Percentiles rank a stretch among this genome's conserved stretches.
Conservation (phyloP, 2,797 vertebrate genomes). For the Centroberyx gerrardi region DNA sequence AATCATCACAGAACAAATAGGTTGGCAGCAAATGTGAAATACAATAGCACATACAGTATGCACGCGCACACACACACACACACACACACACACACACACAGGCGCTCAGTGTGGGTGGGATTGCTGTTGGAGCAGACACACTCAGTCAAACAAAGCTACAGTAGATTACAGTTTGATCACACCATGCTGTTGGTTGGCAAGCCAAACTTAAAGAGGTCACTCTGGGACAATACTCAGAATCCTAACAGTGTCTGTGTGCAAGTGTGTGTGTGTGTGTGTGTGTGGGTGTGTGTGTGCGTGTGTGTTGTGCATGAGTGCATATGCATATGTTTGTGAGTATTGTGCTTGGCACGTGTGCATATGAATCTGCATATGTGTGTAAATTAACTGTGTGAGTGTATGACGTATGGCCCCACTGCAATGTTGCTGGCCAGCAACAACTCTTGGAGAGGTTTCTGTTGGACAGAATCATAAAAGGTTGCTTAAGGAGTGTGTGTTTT, state of each 20-base stretch:
- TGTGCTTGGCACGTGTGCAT: too few species aligned
- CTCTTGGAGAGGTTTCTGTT: too few species aligned
- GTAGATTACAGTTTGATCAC: conserved; percentile 62
- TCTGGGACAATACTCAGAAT: conserved; percentile 43
- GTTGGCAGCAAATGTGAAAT: conserved; percentile 52
- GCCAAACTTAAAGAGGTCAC: conserved; percentile 41
- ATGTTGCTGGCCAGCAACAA: too few species aligned
- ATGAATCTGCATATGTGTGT: too few species aligned
- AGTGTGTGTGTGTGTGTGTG: neutral
- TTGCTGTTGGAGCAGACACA: conserved; percentile 50
- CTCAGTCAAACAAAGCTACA: conserved; percentile 55
- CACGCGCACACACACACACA: conserved; percentile 16
- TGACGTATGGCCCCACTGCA: too few species aligned
- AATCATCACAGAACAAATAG: conserved; percentile 42
- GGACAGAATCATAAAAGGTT: too few species aligned
- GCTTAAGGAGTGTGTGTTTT: too few species aligned
- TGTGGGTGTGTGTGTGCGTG: neutral
- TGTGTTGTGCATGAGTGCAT: neutral
- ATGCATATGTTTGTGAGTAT: neutral
- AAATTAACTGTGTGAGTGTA: too few species aligned
- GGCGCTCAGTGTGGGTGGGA: conserved; percentile 61
- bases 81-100: conserved; percentile 1
- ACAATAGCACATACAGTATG: conserved; percentile 32
- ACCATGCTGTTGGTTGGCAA: conserved; percentile 55
- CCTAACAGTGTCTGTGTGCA: neutral